phyloP scores from a whole-genome alignment of 2,888 invertebrate genomes.

The Sminthurinus aureus region DNA sequence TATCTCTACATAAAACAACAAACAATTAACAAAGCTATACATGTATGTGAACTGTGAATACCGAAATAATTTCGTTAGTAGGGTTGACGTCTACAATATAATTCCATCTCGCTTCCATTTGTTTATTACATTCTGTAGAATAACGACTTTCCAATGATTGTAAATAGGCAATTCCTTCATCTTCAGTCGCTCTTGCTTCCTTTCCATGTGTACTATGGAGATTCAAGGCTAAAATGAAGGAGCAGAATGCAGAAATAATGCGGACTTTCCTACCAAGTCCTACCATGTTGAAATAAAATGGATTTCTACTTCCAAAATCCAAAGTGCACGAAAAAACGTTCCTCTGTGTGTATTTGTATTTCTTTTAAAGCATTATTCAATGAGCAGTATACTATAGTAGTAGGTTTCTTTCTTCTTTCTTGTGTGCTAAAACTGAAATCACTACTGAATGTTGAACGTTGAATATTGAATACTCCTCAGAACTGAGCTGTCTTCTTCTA shows the following conservation, averaged over 20 bases:
- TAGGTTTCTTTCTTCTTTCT: too few species aligned
- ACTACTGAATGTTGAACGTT: too few species aligned
- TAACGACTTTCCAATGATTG: constrained; percentile 29
- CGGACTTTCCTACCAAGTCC: too few species aligned
- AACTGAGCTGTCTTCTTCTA: too few species aligned
- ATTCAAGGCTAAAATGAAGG: background rate
- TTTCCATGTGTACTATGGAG: background rate
- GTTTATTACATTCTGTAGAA: constrained; percentile 37
- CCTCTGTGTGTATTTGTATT: too few species aligned
- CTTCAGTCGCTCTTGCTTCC: background rate
- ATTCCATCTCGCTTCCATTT: constrained; percentile 47
- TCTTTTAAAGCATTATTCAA: too few species aligned
- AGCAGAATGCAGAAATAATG: background rate
- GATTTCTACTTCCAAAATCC: too few species aligned
- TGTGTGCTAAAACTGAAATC: too few species aligned
- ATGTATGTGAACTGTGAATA: constrained; percentile 46
- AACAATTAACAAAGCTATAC: background rate
- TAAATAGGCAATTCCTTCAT: constrained; percentile 12
- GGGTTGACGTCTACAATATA: constrained; percentile 57
- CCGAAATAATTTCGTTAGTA: constrained; percentile 54
- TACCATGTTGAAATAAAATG: too few species aligned
- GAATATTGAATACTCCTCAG: too few species aligned
- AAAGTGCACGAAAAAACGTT: too few species aligned
- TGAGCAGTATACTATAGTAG: too few species aligned
- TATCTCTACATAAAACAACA: background rate